Conservation (phyloP, 2,888 invertebrate genomes). For the Nowickia ferox region DNA sequence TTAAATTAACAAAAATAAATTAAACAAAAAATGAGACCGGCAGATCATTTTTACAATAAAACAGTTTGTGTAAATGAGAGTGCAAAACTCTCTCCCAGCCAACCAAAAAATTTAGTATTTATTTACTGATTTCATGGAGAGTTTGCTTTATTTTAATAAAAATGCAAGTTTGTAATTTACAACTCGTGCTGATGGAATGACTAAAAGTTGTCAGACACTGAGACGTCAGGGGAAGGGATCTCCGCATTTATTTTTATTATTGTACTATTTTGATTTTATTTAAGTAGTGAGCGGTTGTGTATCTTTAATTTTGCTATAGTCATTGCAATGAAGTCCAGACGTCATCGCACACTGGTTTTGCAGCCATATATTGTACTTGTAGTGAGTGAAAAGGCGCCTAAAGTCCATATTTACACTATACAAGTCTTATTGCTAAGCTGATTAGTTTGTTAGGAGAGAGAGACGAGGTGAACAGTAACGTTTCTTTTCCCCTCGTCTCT, state of each 20-base stretch:
- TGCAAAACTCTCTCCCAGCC: slow-evolving; percentile 24
- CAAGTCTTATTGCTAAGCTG: too few relatives aligned
- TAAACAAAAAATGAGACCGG: slow-evolving; percentile 52
- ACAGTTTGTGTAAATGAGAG: slow-evolving; percentile 34
- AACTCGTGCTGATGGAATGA: background rate
- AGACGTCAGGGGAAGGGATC: slow-evolving; percentile 55
- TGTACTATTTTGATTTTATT: background rate
- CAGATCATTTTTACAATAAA: slow-evolving; percentile 37
- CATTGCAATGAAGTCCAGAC: slow-evolving; percentile 51
- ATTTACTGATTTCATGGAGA: background rate
- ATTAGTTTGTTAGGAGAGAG: too few relatives aligned
- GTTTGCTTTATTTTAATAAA: background rate
- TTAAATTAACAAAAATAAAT: slow-evolving; percentile 5
- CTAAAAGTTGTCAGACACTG: slow-evolving; percentile 53
- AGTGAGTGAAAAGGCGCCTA: too few relatives aligned
- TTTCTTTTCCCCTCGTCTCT: too few relatives aligned
- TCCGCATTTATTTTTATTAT: slow-evolving; percentile 18
- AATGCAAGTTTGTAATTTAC: background rate
- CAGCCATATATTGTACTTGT: background rate
- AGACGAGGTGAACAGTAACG: too few relatives aligned
- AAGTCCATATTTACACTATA: too few relatives aligned
- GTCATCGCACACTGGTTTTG: background rate
- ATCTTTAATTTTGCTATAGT: slow-evolving; percentile 40
- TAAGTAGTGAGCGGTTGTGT: background rate
- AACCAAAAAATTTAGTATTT: background rate